Base-by-base conservation (phyloP, 1,140 invertebrate species). In the Heliothis virescens region DNA sequence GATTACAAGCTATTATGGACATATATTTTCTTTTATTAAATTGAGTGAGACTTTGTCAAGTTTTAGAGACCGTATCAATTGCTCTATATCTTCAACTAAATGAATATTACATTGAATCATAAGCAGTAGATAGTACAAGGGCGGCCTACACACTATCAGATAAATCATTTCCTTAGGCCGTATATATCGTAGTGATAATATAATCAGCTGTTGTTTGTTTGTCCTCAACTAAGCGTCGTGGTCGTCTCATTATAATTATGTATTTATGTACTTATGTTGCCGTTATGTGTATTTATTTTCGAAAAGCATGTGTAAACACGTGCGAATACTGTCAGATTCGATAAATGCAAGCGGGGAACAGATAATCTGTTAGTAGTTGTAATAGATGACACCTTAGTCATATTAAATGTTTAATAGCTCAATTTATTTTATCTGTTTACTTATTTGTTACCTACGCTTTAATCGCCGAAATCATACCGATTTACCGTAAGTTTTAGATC, bases 131-230 rank as follows among this genome's bases (percentile, higher is more conserved):
- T n/a, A 71, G 67, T 1, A 52, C 48, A 71, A 69, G 65, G 21
- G 16, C 67, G 11, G 21, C 21, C 41, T 48, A 41, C 15, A 48
- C n/a, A 53, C 48, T 48, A 67, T 10, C 48, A 53, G n/a, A 71
- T 29, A 48, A 71, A 53, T 53, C 48, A 53, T 71, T 52, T 71
- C 67, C 65, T 62, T 29, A 71, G 48, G 15, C 12, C 48, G n/a
- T 26, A 47, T 71, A 11, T 71, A 71, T 47, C 15, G 18, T 26
- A 52, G 18, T 26, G 47, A 52, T 52, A 53, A 26, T 53, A 71
- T 52, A 71, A 71, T 71, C 67, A 71, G 67, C 67, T 71, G 48
- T 52, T 53, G 67, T 53, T 53, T 71, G 18, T 71, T 52, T 71
- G 48, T 53, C 10, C 18, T 26, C 48, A 69, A 13, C 48, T 3